Evolutionary conservation across 2,113 vertebrate genomes (phyloP), one percentile per base, ranked within the genome.

Genomic region (Gallinago media): DNA sequence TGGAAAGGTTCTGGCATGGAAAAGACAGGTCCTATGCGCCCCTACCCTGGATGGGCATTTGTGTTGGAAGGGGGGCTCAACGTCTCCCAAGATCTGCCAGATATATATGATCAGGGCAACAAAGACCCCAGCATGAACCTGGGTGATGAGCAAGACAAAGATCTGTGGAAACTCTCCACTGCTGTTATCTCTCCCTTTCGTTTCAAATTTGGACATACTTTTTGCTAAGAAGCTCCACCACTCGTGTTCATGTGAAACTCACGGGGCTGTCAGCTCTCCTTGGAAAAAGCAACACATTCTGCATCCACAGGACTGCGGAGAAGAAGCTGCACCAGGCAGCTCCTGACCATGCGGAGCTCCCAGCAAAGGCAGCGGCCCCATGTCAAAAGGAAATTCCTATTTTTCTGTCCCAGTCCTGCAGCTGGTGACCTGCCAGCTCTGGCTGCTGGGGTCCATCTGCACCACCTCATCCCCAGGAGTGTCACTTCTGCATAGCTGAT

Each of bases 41-140:
- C 23, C 12, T 23, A 9, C 25, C 15, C 34, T 23, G 22, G 38
- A 26, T 47, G 19, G 42, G 44, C 6, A 19, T n/a, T 50, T 44
- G 34, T 6, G 11, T 7, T 19, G 12, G 25, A 71, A 49, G 8
- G 7, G 17, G 17, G 36, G 29, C 55, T 74, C 34, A 19, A 1
- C 0, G 0, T 6, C 4, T 26, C 31, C 32, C 25, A 15, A 36
- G 22, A 25, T 62, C 52, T 67, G 34, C 31, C 12, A 44, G 23
- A 54, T n/a, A 18, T 31, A 3, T 21, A 20, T 13, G 34, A 12
- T 5, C 0, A 8, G 23, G 8, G 25, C 50, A 67, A 63, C 44
- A 62, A 83, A 68, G 16, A 32, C 1, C 12, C 10, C 29, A 46
- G 19, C 1, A 1, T 3, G 10, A 59, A 27, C 25, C 25, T 1